These are phyloP conservation scores for Podarcis cretensis DNA, from an alignment of 2,113 vertebrate species.

Conservation along the genomic window DNA sequence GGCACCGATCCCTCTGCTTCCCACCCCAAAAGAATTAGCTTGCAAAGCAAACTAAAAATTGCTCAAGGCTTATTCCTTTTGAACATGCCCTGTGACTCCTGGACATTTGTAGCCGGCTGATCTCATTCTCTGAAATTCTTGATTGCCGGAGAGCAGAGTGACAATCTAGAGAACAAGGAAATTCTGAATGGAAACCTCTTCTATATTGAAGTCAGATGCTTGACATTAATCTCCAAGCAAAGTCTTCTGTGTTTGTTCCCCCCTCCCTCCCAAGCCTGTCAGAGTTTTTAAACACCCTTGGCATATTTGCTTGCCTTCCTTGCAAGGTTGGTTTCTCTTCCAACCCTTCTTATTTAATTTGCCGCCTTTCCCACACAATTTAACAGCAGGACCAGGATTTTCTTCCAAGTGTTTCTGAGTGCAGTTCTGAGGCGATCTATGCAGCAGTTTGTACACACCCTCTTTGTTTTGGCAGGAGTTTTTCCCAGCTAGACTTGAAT, in stretches of 20 bases:
- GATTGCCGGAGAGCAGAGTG: neutral
- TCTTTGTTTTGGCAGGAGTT: neutral
- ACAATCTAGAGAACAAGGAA: neutral
- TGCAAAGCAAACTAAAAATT: neutral
- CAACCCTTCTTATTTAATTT: neutral
- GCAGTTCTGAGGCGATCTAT: neutral
- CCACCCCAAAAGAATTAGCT: neutral
- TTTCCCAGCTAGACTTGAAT: neutral
- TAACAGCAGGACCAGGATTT: neutral
- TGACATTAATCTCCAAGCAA: neutral
- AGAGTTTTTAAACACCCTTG: neutral
- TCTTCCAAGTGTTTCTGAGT: neutral
- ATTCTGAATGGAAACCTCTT: rapidly evolving
- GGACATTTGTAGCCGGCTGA: rapidly evolving
- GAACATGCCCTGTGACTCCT: neutral
- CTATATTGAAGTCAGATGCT: neutral
- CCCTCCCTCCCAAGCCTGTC: too few species aligned
- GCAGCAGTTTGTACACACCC: neutral
- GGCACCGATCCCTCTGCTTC: neutral
- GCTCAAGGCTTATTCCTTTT: neutral
- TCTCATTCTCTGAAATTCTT: neutral
- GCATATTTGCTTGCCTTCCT: neutral
- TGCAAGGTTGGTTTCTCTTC: rapidly evolving
- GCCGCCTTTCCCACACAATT: neutral
- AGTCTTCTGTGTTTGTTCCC: neutral